Conservation (phyloP, 2,113 vertebrate genomes). For the Pan paniscus region DNA sequence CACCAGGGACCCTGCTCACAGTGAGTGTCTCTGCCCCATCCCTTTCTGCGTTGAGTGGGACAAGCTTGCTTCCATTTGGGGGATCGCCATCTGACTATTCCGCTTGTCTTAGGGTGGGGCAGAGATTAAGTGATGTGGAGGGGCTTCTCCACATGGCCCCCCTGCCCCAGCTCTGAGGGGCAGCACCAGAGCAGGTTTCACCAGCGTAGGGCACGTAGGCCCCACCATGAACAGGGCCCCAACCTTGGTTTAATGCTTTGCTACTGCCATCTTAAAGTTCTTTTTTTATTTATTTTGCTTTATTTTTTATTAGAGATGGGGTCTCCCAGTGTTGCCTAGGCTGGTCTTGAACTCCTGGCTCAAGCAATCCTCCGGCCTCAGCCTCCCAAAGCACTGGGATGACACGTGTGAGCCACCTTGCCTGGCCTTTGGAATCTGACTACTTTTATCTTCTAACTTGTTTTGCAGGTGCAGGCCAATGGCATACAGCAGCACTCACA, state of each 20-base stretch:
- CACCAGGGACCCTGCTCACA: too few relatives aligned
- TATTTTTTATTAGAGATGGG: too few relatives aligned
- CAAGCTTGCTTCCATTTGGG: accelerated
- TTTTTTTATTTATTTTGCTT: too few relatives aligned
- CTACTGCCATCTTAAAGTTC: background rate
- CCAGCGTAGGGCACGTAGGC: accelerated
- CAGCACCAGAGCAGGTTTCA: background rate
- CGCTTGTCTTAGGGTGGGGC: background rate
- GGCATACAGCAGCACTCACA: accelerated
- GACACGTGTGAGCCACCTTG: too few relatives aligned
- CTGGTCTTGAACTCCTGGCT: too few relatives aligned
- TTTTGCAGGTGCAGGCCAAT: accelerated
- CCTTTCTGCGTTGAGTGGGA: accelerated
- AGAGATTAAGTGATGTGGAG: too few relatives aligned
- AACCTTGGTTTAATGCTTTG: too few relatives aligned
- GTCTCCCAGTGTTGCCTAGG: too few relatives aligned
- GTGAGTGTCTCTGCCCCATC: accelerated
- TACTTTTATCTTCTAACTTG: background rate
- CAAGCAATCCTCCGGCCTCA: too few relatives aligned
- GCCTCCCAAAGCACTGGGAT: too few relatives aligned
- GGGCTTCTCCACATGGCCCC: background rate
- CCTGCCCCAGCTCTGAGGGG: background rate
- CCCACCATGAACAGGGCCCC: accelerated
- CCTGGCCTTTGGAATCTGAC: background rate
- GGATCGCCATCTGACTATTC: too few relatives aligned